A percentile compares a stretch with the other conserved stretches of the same genome.
Conservation (phyloP, 2,797 vertebrate species). For the Pangasius krempfi region DNA sequence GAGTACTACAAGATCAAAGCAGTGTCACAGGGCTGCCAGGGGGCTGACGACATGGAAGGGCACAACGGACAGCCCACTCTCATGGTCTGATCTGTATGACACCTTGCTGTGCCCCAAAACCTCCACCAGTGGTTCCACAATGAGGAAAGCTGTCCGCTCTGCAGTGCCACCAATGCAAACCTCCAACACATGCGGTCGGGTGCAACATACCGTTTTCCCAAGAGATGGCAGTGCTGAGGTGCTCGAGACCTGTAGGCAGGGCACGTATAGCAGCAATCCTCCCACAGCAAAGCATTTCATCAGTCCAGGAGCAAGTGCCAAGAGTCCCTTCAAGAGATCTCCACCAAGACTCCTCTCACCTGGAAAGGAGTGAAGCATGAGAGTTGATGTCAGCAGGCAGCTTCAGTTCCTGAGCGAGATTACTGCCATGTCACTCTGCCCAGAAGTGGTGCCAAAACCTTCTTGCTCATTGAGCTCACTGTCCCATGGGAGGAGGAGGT, state of each 20-base stretch:
- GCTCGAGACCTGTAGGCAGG: background rate
- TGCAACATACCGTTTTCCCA: background rate
- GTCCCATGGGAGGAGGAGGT: background rate
- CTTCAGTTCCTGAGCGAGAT: background rate
- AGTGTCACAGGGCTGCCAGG: background rate
- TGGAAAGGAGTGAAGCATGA: background rate
- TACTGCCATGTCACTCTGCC: background rate
- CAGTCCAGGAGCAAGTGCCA: background rate
- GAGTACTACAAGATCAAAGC: background rate
- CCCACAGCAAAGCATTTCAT: background rate
- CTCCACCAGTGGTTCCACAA: background rate
- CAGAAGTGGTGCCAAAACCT: background rate
- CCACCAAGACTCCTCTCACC: background rate
- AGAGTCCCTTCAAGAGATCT: background rate
- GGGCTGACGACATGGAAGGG: background rate
- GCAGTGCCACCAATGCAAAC: too few relatives aligned
- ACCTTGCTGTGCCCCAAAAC: background rate
- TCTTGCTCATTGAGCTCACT: background rate
- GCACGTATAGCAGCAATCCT: background rate
- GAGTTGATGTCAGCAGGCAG: background rate
- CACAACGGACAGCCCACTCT: too few relatives aligned
- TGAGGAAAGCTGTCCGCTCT: background rate
- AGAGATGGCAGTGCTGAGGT: background rate
- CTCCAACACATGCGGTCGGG: background rate
- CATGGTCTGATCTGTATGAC: background rate